These are phyloP conservation scores for Geopemphigus sp. DNA, from an alignment of 1,140 invertebrate species.

Conservation along the genomic window DNA sequence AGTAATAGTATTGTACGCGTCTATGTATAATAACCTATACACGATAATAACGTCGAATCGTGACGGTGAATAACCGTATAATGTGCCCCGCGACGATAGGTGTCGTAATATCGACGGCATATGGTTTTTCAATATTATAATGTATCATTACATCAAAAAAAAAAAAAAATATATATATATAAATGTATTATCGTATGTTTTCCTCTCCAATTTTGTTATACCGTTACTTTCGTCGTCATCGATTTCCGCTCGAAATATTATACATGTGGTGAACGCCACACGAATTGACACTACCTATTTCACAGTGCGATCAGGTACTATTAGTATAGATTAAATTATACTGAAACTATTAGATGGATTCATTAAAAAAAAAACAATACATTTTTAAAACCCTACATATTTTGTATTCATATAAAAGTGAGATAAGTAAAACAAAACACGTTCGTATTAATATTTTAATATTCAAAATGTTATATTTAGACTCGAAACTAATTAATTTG, in stretches of 20 bases:
- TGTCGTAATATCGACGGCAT: not conserved
- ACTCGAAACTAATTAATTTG: too few relatives aligned
- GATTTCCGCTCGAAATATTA: not conserved
- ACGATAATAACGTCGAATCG: not conserved
- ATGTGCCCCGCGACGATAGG: not conserved
- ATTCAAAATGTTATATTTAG: too few relatives aligned
- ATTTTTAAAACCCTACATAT: too few relatives aligned
- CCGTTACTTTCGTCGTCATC: constrained; percentile 1
- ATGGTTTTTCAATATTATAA: not conserved
- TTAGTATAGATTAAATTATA: too few relatives aligned
- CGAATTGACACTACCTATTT: not conserved
- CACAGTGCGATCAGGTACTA: not conserved
- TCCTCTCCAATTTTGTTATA: constrained; percentile 4
- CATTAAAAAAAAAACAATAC: too few relatives aligned
- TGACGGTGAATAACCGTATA: not conserved
- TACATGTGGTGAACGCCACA: too few relatives aligned
- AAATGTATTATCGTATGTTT: not conserved
- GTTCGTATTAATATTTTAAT: too few relatives aligned
- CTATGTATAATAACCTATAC: not conserved
- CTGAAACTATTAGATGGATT: too few relatives aligned
- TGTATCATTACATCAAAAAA: not conserved
- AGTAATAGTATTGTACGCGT: too few relatives aligned
- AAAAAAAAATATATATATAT: not conserved
- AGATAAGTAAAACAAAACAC: too few relatives aligned
- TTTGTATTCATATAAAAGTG: too few relatives aligned